Conservation (phyloP, 2,888 invertebrate genomes). For the Perizoma affinitatum region DNA sequence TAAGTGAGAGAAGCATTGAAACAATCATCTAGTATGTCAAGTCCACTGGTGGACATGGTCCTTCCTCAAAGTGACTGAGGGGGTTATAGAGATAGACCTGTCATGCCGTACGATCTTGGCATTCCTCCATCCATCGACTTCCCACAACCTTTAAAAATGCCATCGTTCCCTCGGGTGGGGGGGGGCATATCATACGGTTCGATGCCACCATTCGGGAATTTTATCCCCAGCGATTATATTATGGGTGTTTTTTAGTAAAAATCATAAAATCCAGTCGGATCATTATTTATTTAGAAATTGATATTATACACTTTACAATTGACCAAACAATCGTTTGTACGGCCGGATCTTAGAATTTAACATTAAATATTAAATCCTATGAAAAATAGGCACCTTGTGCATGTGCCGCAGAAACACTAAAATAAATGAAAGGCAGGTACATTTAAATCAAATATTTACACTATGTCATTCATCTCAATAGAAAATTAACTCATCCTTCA, state of each 20-base stretch:
- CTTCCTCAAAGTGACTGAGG: no score
- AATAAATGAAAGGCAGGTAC: constrained; percentile 24
- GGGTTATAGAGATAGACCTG: no score
- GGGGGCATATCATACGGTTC: no score
- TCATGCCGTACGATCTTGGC: no score
- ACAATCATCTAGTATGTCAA: no score
- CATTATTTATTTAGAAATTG: constrained; percentile 80
- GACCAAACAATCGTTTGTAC: constrained; percentile 68
- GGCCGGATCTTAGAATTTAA: constrained; percentile 52
- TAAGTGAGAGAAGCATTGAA: no score
- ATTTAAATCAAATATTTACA: constrained; percentile 5
- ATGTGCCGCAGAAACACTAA: constrained; percentile 20
- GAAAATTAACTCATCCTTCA: constrained; percentile 3
- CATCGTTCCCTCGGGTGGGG: no score
- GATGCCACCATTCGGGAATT: no score
- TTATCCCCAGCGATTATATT: no score
- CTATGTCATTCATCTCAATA: constrained; percentile 1
- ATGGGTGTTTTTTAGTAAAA: constrained; percentile 47
- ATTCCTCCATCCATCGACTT: no score
- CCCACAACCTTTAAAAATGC: no score
- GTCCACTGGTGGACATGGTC: no score
- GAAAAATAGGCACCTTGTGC: constrained; percentile 29
- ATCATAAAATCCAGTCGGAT: constrained; percentile 77
- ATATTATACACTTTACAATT: constrained; percentile 83
- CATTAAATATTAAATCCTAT: constrained; percentile 41